Percentiles rank a stretch among this genome's conserved stretches.
phyloP scores from a whole-genome alignment of 2,888 invertebrate species.

The Deroplatys truncata region DNA sequence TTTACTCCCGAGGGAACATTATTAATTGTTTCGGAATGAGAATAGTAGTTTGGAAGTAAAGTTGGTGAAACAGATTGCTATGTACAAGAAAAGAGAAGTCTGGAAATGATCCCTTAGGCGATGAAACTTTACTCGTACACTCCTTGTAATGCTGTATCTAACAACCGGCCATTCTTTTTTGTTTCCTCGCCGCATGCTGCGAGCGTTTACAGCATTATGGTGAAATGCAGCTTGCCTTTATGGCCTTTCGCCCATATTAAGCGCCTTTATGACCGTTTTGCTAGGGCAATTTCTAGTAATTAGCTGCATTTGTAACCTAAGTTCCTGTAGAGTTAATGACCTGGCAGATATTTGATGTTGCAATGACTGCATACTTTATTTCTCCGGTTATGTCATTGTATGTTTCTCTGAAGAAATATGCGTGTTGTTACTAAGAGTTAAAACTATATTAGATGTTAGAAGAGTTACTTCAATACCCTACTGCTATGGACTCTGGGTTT shows the following conservation, averaged over 20 bases:
- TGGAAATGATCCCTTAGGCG: neutral
- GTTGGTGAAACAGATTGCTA: neutral
- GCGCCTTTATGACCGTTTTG: neutral
- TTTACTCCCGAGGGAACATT: neutral
- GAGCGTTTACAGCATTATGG: neutral
- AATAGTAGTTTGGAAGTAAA: neutral
- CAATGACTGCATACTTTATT: neutral
- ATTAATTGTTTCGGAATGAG: neutral
- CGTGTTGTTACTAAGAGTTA: too few relatives aligned
- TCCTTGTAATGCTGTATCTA: neutral
- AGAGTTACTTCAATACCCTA: too few relatives aligned
- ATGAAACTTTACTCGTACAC: neutral
- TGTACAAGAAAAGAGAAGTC: neutral
- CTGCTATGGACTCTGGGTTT: too few relatives aligned
- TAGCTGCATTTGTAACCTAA: neutral
- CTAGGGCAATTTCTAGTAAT: neutral
- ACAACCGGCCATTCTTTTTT: neutral
- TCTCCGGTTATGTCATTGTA: too few relatives aligned
- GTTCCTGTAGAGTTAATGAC: neutral
- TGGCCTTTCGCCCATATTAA: neutral
- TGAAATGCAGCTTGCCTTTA: neutral
- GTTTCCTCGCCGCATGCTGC: neutral
- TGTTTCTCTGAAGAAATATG: too few relatives aligned
- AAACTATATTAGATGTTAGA: too few relatives aligned
- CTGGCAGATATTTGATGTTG: neutral